Evolutionary conservation across 2,797 vertebrate species (phyloP).

Genomic region (Threskiornis aethiopicus): DNA sequence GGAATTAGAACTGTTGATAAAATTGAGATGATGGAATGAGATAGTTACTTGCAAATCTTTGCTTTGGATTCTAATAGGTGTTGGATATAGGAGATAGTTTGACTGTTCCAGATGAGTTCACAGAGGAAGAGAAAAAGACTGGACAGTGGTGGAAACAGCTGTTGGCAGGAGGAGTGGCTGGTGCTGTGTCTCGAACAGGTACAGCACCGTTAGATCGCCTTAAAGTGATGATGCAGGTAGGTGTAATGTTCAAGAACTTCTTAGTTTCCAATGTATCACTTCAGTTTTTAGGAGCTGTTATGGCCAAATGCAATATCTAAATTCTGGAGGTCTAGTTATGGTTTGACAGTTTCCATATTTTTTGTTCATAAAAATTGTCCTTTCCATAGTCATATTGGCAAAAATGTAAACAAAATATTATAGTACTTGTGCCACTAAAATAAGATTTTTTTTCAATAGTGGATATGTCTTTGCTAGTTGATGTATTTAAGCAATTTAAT

Average conservation of each 20-base stretch:
- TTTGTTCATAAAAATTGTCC: neutral
- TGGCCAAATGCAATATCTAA: neutral
- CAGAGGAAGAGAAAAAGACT: constrained; percentile 88
- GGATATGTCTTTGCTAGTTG: neutral
- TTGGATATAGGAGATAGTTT: constrained; percentile 93
- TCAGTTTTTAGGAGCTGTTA: neutral
- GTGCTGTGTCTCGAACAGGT: constrained; percentile 90
- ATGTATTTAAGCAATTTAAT: neutral
- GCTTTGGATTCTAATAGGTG: constrained; percentile 76
- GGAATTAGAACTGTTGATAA: neutral
- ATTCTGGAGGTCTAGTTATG: neutral
- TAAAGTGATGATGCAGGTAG: constrained; percentile 97
- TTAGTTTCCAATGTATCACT: neutral
- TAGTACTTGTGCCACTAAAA: neutral
- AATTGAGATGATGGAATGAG: neutral
- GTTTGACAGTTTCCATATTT: neutral
- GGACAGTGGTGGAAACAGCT: constrained; percentile 95
- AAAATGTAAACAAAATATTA: neutral
- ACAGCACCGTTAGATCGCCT: constrained; percentile 92
- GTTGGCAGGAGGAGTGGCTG: constrained; percentile 85
- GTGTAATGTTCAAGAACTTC: neutral
- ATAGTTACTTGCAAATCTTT: neutral
- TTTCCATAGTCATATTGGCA: neutral
- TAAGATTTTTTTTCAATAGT: neutral
- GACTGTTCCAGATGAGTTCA: constrained; percentile 92